Evolutionary conservation across 2,888 invertebrate genomes (phyloP).

Genomic region (Dasysyrphus tricinctus): DNA sequence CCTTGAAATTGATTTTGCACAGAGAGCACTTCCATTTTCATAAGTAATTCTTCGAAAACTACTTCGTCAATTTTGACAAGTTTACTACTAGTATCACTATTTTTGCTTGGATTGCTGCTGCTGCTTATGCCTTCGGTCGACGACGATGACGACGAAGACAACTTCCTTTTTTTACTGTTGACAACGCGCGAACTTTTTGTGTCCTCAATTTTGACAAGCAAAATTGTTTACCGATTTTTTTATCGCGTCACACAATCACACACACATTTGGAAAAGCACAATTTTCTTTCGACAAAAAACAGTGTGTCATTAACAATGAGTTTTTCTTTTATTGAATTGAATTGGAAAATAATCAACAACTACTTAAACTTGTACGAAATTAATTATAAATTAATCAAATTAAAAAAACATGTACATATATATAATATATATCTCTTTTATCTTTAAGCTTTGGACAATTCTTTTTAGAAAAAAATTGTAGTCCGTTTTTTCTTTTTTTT

Average conservation of each 20-base stretch:
- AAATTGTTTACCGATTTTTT: conserved; percentile 47
- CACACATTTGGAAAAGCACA: conserved; percentile 48
- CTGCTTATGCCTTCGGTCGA: conserved; percentile 39
- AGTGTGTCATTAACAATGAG: conserved; percentile 13
- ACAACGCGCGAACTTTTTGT: conserved; percentile 65
- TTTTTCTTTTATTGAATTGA: conserved; percentile 51
- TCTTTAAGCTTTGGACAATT: conserved; percentile 54
- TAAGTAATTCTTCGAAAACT: conserved; percentile 80
- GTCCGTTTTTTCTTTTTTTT: conserved; percentile 32
- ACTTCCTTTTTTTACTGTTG: conserved; percentile 49
- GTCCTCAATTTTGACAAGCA: conserved; percentile 71
- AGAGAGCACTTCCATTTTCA: conserved; percentile 91
- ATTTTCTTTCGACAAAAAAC: conserved; percentile 39
- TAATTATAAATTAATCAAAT: conserved; percentile 55
- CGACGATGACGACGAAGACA: conserved; percentile 33
- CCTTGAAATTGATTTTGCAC: conserved; percentile 90
- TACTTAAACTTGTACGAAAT: conserved; percentile 68
- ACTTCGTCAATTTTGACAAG: conserved; percentile 80
- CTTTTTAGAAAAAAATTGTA: conserved; percentile 54
- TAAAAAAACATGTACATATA: conserved; percentile 67
- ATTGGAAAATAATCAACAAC: conserved; percentile 75
- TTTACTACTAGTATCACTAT: conserved; percentile 68
- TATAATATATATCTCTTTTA: conserved; percentile 61
- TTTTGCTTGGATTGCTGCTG: conserved; percentile 48
- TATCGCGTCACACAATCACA: conserved; percentile 39